These are phyloP conservation scores for Idris sp. DNA, from an alignment of 1,140 invertebrate species.

Conservation along the genomic window DNA sequence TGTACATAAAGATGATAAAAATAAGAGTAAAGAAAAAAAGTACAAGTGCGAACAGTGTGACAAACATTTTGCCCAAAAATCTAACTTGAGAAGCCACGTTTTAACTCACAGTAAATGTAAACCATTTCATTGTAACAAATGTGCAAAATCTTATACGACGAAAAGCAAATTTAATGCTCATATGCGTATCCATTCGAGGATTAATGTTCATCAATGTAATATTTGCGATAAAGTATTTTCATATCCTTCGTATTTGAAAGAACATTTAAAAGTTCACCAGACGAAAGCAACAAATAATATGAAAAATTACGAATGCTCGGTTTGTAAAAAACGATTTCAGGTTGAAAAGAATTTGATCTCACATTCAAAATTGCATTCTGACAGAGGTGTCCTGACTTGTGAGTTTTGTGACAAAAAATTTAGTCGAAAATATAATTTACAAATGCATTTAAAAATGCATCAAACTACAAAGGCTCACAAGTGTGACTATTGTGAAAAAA, in stretches of 20 bases:
- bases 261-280: constrained; percentile 72
- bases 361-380: constrained; percentile 72
- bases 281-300: constrained; percentile 18
- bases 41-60: constrained; percentile 75
- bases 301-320: constrained; percentile 66
- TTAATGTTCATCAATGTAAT: constrained; percentile 72
- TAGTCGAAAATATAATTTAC: constrained; percentile 71
- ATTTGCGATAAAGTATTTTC: constrained; percentile 75
- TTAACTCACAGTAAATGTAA: constrained; percentile 69
- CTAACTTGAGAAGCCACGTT: constrained; percentile 73
- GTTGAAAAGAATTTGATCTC: constrained; percentile 70
- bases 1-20: too few species aligned
- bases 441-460: constrained; percentile 72
- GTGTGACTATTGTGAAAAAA: constrained; percentile 78
- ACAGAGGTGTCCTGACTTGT: constrained; percentile 70
- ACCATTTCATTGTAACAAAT: constrained; percentile 71
- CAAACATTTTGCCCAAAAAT: constrained; percentile 74
- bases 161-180: constrained; percentile 76
- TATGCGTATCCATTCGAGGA: constrained; percentile 70
- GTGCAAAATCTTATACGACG: constrained; percentile 72
- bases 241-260: constrained; percentile 74
- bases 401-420: constrained; percentile 78
- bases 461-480: constrained; percentile 72
- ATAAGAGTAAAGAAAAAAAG: constrained; percentile 49
- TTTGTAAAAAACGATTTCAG: constrained; percentile 71